A percentile compares a stretch with the other conserved stretches of the same genome.
Conservation (phyloP, 2,888 invertebrate species). For the Matsumyia berberina region DNA sequence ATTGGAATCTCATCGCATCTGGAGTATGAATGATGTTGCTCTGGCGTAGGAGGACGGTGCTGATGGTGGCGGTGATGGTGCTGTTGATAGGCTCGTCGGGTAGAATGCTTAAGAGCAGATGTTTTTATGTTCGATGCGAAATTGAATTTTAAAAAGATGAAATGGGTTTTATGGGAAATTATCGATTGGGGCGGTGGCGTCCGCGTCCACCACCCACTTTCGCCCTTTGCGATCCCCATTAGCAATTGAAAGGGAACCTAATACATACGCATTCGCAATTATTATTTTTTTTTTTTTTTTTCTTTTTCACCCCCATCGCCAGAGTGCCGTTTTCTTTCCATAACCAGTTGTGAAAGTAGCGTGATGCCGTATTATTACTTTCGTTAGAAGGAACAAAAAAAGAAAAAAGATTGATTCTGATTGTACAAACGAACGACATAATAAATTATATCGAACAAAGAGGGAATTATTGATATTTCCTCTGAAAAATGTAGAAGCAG, state of each 20-base stretch:
- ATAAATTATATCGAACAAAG: conserved; percentile 37
- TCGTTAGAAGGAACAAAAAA: conserved; percentile 26
- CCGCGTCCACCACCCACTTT: not conserved
- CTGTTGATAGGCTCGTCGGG: conserved; percentile 36
- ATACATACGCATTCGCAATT: conserved; percentile 14
- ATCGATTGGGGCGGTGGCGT: conserved; percentile 43
- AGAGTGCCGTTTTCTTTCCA: not conserved
- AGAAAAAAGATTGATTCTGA: conserved; percentile 36
- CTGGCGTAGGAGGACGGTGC: conserved; percentile 2
- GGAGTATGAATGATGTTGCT: conserved; percentile 43
- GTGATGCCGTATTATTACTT: conserved; percentile 40
- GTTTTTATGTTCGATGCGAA: conserved; percentile 62
- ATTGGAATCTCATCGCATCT: conserved; percentile 66
- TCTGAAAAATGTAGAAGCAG: not conserved
- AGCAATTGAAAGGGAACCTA: conserved; percentile 18
- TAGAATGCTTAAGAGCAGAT: conserved; percentile 58
- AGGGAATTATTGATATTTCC: conserved; percentile 28
- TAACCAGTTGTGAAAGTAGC: conserved; percentile 24
- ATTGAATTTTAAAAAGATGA: conserved; percentile 68
- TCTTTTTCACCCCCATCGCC: not conserved
- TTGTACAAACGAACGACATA: conserved; percentile 42
- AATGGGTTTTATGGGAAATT: conserved; percentile 53
- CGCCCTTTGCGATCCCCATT: conserved; percentile 4
- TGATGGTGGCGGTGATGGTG: conserved; percentile 4
- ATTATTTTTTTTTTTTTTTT: conserved; percentile 11